These are phyloP conservation scores for Dunckerocampus dactyliophorus DNA, from an alignment of 2,113 vertebrate species.

Conservation along the genomic window DNA sequence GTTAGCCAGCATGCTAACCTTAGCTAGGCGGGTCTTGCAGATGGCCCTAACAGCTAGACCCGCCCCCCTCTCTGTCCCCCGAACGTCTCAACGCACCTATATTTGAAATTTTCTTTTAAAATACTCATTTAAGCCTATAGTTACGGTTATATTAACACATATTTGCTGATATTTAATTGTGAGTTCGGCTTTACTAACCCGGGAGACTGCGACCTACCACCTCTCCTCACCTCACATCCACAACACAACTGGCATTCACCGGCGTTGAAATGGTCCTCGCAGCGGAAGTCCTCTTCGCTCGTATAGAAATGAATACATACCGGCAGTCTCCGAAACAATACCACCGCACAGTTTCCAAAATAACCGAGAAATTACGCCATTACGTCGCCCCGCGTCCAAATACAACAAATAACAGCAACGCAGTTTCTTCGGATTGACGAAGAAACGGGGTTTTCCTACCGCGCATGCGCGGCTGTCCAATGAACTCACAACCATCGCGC, in stretches of 20 bases:
- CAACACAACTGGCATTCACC: slow-evolving; percentile 23
- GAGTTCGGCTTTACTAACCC: not conserved
- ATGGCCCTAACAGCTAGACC: slow-evolving; percentile 50
- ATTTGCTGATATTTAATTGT: not conserved
- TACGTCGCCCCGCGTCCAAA: slow-evolving; percentile 13
- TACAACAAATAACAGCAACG: slow-evolving; percentile 19
- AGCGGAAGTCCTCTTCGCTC: not conserved
- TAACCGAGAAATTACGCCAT: not conserved
- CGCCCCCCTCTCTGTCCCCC: slow-evolving; percentile 22
- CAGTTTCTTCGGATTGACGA: slow-evolving; percentile 51
- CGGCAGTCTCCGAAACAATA: not conserved
- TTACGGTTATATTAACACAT: not conserved
- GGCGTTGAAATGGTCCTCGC: slow-evolving; percentile 13
- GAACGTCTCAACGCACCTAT: not conserved
- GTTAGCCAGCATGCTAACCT: slow-evolving; percentile 20
- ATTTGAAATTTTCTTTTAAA: not conserved
- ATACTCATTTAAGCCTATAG: not conserved
- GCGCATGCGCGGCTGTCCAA: slow-evolving; percentile 55
- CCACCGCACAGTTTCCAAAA: not conserved
- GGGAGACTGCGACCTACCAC: slow-evolving; percentile 49
- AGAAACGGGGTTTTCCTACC: slow-evolving; percentile 33
- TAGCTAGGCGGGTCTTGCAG: slow-evolving; percentile 51
- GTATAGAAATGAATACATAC: not conserved
- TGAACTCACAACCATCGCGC: slow-evolving; percentile 46
- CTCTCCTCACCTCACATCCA: slow-evolving; percentile 33